Evolutionary conservation across 2,797 vertebrate species (phyloP).

Genomic region (Rhabdomys pumilio): DNA sequence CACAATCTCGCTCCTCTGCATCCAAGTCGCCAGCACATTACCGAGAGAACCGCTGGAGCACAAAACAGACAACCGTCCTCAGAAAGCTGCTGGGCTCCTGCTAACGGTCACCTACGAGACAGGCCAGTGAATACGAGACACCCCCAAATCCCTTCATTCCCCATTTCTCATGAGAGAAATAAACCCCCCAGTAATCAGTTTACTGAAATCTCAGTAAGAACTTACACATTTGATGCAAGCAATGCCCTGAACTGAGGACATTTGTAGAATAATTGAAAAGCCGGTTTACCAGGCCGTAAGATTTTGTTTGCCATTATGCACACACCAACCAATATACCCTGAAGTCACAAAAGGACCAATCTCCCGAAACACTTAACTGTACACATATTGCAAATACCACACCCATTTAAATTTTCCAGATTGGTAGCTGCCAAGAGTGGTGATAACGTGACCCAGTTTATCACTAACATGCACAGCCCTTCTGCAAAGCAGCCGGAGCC

Average conservation of each 20-base stretch:
- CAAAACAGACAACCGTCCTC: conserved; percentile 45
- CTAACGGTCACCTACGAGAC: conserved; percentile 82
- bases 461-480: neutral
- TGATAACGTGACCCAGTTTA: conserved; percentile 68
- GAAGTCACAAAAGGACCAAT: neutral
- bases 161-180: conserved; percentile 1
- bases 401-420: neutral
- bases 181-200: conserved; percentile 26
- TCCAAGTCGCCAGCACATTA: neutral
- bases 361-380: neutral
- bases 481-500: conserved; percentile 34
- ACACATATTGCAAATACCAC: neutral
- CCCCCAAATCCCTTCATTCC: conserved; percentile 36
- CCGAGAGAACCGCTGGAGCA: conserved; percentile 15
- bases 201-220: conserved; percentile 58
- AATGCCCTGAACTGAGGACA: neutral
- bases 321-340: conserved; percentile 58
- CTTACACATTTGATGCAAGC: conserved; percentile 18
- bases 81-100: conserved; percentile 76
- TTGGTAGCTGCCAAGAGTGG: neutral
- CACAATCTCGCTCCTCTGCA: conserved; percentile 35
- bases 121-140: conserved; percentile 6
- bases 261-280: conserved; percentile 75
- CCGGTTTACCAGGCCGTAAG: conserved; percentile 69
- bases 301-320: conserved; percentile 67